Conservation (phyloP, 2,888 invertebrate species). For the Plagodis pulveraria region DNA sequence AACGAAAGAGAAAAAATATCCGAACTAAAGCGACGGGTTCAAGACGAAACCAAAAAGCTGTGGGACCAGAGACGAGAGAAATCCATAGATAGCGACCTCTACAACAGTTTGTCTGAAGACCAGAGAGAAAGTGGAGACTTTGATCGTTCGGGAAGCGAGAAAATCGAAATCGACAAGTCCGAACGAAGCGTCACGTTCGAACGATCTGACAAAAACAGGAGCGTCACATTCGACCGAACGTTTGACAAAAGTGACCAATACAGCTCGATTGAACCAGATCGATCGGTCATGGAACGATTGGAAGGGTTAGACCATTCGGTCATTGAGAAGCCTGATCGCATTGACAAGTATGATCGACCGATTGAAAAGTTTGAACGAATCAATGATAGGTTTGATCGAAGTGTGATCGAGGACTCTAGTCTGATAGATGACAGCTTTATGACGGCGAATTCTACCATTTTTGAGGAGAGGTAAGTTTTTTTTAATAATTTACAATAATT, state of each 20-base stretch:
- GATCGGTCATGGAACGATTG: neutral
- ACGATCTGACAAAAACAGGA: conserved; percentile 8
- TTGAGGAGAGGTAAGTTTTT: conserved; percentile 71
- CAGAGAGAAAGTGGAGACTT: conserved; percentile 31
- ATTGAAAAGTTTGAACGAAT: conserved; percentile 20
- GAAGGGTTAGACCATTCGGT: conserved; percentile 1
- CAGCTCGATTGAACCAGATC: neutral
- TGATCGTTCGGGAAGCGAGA: conserved; percentile 26
- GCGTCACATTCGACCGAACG: conserved; percentile 18
- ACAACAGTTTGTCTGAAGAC: conserved; percentile 47
- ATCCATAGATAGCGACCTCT: conserved; percentile 58
- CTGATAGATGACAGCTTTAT: conserved; percentile 64
- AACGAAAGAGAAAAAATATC: conserved; percentile 94
- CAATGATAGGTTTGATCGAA: conserved; percentile 31
- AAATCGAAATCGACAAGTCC: conserved; percentile 24
- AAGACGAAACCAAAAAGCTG: conserved; percentile 94
- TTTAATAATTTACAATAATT: neutral
- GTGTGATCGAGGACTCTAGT: conserved; percentile 54
- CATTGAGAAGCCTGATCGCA: conserved; percentile 18
- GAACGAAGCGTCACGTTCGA: conserved; percentile 24
- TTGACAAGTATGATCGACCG: conserved; percentile 16
- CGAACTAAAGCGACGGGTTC: conserved; percentile 93
- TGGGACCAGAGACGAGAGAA: conserved; percentile 87
- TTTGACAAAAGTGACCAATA: neutral
- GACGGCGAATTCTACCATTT: conserved; percentile 60